Evolutionary conservation across 2,113 vertebrate species (phyloP).

Genomic region (Scytalopus superciliaris): DNA sequence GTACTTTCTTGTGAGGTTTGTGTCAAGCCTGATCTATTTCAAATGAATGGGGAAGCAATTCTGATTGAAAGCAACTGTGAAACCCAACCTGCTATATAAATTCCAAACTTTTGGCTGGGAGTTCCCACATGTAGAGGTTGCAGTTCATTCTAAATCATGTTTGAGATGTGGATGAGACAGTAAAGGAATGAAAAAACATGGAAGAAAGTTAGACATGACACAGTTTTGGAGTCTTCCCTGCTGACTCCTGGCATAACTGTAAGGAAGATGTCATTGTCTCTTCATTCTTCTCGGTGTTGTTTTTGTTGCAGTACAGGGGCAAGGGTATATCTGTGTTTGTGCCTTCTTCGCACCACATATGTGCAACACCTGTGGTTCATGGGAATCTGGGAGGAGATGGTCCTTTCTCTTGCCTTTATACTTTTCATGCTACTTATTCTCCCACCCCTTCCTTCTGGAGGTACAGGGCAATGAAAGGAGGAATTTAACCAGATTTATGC

Average conservation of each 20-base stretch:
- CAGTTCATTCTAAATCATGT: background rate
- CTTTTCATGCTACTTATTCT: background rate
- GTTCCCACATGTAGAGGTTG: background rate
- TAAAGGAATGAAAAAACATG: background rate
- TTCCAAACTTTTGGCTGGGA: background rate
- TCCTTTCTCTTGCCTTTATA: background rate
- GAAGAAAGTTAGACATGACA: background rate
- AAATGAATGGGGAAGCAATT: background rate
- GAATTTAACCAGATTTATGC: conserved; percentile 27
- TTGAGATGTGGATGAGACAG: background rate
- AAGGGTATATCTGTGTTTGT: background rate
- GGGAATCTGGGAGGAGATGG: background rate
- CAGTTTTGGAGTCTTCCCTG: background rate
- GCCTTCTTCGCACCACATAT: background rate
- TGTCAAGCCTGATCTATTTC: background rate
- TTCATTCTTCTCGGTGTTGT: background rate
- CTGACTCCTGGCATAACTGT: background rate
- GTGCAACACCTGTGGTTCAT: conserved; percentile 3
- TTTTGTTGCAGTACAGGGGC: background rate
- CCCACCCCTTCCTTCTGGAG: background rate
- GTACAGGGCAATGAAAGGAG: conserved; percentile 13
- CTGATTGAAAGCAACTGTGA: background rate
- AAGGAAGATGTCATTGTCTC: background rate
- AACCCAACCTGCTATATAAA: background rate
- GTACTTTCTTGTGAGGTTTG: background rate